Conservation (phyloP, 2,797 vertebrate species). For the Anabacerthia variegaticeps region DNA sequence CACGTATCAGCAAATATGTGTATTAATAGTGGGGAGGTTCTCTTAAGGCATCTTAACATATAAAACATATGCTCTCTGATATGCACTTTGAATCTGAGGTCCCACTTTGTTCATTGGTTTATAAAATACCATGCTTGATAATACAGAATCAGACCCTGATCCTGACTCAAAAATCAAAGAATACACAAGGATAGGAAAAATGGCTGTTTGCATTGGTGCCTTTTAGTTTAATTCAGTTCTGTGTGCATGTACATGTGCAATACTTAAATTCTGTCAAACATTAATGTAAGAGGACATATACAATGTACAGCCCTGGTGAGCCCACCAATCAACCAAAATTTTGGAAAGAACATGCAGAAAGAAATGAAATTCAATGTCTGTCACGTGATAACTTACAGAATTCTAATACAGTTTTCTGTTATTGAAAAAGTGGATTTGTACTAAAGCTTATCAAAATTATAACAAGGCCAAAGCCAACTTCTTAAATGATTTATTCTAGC, state of each 20-base stretch:
- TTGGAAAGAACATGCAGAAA: background rate
- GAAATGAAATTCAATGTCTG: background rate
- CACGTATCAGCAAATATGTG: background rate
- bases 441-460: background rate
- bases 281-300: background rate
- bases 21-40: background rate
- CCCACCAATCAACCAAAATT: background rate
- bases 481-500: background rate
- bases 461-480: background rate
- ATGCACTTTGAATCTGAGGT: background rate
- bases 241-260: background rate
- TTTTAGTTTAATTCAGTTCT: background rate
- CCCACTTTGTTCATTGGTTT: background rate
- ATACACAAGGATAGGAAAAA: background rate
- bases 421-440: background rate
- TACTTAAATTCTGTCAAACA: background rate
- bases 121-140: background rate
- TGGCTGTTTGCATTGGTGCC: background rate
- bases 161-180: background rate
- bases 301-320: background rate
- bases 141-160: background rate
- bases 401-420: background rate
- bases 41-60: background rate
- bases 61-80: background rate
- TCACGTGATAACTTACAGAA: background rate